Evolutionary conservation across 2,888 invertebrate species (phyloP).

Genomic region (Eumerus sabulonum): DNA sequence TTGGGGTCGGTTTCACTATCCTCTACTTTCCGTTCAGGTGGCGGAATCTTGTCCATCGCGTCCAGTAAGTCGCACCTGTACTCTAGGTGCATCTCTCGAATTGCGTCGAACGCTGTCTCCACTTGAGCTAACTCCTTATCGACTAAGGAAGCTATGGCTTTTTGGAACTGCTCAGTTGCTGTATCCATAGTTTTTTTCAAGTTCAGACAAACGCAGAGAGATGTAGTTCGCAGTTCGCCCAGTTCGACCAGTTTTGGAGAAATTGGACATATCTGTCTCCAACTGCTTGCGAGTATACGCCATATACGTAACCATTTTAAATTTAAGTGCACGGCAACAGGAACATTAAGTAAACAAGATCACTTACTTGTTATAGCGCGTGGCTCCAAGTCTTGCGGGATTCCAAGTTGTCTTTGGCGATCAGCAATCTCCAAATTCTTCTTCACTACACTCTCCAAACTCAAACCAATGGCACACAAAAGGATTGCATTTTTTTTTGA

Average conservation of each 20-base stretch:
- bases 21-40: slow-evolving; percentile 6
- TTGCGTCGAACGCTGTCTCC: background rate
- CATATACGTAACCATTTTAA: background rate
- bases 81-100: background rate
- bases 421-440: background rate
- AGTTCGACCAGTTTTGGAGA: slow-evolving; percentile 3
- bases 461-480: too few relatives aligned
- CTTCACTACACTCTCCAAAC: background rate
- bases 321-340: background rate
- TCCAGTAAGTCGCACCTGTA: too few relatives aligned
- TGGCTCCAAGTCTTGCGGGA: background rate
- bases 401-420: background rate
- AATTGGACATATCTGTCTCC: slow-evolving; percentile 13
- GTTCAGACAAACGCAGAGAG: background rate
- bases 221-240: slow-evolving; percentile 3
- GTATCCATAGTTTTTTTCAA: slow-evolving; percentile 9
- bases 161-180: background rate
- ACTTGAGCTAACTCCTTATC: too few relatives aligned
- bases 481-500: too few relatives aligned
- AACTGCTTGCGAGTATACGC: background rate
- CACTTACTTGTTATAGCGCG: slow-evolving; percentile 9
- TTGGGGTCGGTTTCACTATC: background rate
- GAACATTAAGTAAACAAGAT: background rate
- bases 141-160: too few relatives aligned
- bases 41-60: background rate